Percentiles rank a stretch among this genome's conserved stretches.
phyloP scores from a whole-genome alignment of 2,797 vertebrate species.

The Leptatherina wallacei region DNA sequence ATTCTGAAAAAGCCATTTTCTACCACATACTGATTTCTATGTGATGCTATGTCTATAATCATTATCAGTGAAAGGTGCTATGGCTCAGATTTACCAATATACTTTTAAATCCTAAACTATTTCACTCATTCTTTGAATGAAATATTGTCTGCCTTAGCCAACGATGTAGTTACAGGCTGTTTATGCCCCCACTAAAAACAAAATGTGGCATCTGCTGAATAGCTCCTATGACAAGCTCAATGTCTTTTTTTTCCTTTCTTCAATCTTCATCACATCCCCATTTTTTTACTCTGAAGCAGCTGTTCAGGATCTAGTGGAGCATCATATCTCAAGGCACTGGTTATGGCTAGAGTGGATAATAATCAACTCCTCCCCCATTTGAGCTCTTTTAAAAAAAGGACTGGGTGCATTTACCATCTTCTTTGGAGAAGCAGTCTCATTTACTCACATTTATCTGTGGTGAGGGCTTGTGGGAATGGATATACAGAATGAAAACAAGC shows the following conservation, averaged over 20 bases:
- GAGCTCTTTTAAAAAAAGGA: conserved; percentile 77
- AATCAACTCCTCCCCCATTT: conserved; percentile 40
- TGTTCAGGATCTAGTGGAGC: conserved; percentile 53
- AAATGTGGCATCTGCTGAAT: conserved; percentile 26
- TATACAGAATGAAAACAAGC: conserved; percentile 68
- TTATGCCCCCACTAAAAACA: conserved; percentile 45
- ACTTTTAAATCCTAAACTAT: conserved; percentile 37
- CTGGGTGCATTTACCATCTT: conserved; percentile 73
- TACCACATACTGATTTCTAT: neutral
- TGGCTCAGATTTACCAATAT: conserved; percentile 23
- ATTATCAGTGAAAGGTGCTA: conserved; percentile 5
- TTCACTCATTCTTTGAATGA: conserved; percentile 30
- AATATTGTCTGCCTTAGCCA: conserved; percentile 29
- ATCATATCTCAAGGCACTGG: conserved; percentile 44
- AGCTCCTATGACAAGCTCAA: conserved; percentile 30
- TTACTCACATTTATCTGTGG: conserved; percentile 75
- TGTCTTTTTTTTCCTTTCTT: conserved; percentile 8
- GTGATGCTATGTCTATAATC: conserved; percentile 16
- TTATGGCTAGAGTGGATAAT: conserved; percentile 63
- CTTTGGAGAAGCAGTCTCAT: conserved; percentile 67
- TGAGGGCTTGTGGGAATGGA: conserved; percentile 67
- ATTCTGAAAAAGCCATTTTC: neutral
- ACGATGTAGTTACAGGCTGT: conserved; percentile 58
- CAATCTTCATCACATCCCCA: conserved; percentile 10
- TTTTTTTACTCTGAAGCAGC: conserved; percentile 42